Evolutionary conservation across 2,113 vertebrate genomes (phyloP).

Genomic region (Trachemys scripta): DNA sequence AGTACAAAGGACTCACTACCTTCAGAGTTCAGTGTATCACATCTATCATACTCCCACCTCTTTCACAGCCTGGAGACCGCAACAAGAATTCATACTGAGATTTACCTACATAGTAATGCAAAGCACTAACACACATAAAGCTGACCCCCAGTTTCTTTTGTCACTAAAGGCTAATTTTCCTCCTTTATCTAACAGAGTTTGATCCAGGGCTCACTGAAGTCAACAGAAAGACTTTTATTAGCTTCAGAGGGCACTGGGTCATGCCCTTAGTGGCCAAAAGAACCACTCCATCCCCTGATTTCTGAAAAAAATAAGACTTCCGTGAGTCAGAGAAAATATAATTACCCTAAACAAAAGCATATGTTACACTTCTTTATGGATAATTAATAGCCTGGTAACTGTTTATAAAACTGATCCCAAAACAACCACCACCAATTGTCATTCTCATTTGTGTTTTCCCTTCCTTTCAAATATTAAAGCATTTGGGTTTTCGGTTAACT

Average conservation of each 20-base stretch:
- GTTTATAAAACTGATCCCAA: slow-evolving; percentile 43
- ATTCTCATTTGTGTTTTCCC: not conserved
- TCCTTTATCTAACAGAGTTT: not conserved
- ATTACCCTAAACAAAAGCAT: slow-evolving; percentile 50
- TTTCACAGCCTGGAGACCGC: not conserved
- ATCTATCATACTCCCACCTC: not conserved
- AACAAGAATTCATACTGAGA: not conserved
- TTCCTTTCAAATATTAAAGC: not conserved
- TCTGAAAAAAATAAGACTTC: slow-evolving; percentile 33
- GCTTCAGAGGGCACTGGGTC: not conserved
- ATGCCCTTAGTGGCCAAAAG: slow-evolving; percentile 1
- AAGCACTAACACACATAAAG: not conserved
- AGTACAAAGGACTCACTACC: not conserved
- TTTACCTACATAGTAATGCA: not conserved
- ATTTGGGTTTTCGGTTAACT: not conserved
- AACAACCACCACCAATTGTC: slow-evolving; percentile 21
- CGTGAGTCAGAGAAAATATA: slow-evolving; percentile 46
- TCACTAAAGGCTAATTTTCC: not conserved
- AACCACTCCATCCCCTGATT: slow-evolving; percentile 11
- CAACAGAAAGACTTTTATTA: not conserved
- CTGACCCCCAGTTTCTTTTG: not conserved
- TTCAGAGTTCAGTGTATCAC: not conserved
- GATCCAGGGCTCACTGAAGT: not conserved
- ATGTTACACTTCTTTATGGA: slow-evolving; percentile 21
- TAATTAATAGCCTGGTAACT: slow-evolving; percentile 21